Conservation (phyloP, 2,113 vertebrate genomes). For the Rana temporaria region DNA sequence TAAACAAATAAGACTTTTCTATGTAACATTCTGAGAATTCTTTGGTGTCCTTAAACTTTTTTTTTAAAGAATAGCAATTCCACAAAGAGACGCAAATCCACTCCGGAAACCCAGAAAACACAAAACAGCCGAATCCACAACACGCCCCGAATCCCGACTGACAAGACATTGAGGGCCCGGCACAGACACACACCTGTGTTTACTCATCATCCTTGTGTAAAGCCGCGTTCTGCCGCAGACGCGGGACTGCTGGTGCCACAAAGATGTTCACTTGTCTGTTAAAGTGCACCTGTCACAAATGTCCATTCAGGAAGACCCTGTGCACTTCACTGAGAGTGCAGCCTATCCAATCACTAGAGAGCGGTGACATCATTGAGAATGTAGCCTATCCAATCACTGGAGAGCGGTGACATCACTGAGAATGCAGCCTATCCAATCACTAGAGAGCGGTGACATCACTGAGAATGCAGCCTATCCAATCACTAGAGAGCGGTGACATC, state of each 20-base stretch:
- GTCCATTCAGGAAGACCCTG: neutral
- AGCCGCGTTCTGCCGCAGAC: conserved; percentile 45
- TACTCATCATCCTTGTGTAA: conserved; percentile 60
- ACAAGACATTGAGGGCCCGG: conserved; percentile 65
- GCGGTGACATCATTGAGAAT: too few relatives aligned
- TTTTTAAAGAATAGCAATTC: conserved; percentile 52
- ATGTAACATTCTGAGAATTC: conserved; percentile 46
- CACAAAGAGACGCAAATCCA: neutral
- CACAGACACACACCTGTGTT: conserved; percentile 66
- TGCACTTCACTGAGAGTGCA: too few relatives aligned
- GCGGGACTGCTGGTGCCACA: conserved; percentile 52
- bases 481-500: too few relatives aligned
- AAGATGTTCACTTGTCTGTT: conserved; percentile 4
- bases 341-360: too few relatives aligned
- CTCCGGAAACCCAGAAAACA: neutral
- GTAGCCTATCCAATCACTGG: too few relatives aligned
- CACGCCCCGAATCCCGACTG: conserved; percentile 59
- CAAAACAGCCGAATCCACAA: conserved; percentile 45
- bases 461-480: too few relatives aligned
- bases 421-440: too few relatives aligned
- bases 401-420: too few relatives aligned
- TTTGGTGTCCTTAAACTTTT: conserved; percentile 9
- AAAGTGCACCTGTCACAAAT: conserved; percentile 27
- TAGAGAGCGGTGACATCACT: too few relatives aligned
- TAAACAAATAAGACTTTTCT: conserved; percentile 34